Percentiles rank a stretch among this genome's conserved stretches.
Conservation (phyloP, 1,140 invertebrate species). For the Aphaenogaster ashmeadi region DNA sequence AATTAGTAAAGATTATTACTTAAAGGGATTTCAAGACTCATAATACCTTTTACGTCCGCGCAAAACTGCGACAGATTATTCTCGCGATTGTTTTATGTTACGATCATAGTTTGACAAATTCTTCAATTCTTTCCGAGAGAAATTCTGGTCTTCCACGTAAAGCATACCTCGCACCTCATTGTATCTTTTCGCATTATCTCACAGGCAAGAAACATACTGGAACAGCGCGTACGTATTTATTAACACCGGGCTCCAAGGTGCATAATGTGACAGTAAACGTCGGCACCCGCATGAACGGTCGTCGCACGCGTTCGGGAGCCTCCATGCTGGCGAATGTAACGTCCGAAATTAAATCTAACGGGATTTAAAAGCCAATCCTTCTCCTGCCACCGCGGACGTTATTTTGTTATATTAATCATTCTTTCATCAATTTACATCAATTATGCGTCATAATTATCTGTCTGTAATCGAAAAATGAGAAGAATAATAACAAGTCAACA, state of each 20-base stretch:
- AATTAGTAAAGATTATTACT: background rate
- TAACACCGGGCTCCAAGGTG: conserved; percentile 51
- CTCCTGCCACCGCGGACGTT: background rate
- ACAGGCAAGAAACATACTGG: background rate
- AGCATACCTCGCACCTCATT: background rate
- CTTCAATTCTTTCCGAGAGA: background rate
- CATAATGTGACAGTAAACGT: conserved; percentile 61
- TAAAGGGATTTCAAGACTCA: background rate
- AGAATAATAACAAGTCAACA: background rate
- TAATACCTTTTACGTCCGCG: background rate
- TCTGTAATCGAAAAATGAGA: background rate
- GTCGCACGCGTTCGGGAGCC: conserved; percentile 78
- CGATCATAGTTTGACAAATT: conserved; percentile 1
- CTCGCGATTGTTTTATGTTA: background rate
- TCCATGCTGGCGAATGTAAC: conserved; percentile 75
- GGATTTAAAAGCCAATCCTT: conserved; percentile 84
- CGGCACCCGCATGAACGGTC: conserved; percentile 81
- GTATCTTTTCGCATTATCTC: conserved; percentile 7
- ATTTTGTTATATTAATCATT: conserved; percentile 19
- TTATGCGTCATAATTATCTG: background rate
- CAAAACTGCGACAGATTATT: background rate
- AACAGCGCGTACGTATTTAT: conserved; percentile 12
- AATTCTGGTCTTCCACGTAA: background rate
- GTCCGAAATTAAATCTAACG: conserved; percentile 82
- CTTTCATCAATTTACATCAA: conserved; percentile 20